Conservation (phyloP, 1,140 invertebrate genomes). For the Neodiprion virginianus region DNA sequence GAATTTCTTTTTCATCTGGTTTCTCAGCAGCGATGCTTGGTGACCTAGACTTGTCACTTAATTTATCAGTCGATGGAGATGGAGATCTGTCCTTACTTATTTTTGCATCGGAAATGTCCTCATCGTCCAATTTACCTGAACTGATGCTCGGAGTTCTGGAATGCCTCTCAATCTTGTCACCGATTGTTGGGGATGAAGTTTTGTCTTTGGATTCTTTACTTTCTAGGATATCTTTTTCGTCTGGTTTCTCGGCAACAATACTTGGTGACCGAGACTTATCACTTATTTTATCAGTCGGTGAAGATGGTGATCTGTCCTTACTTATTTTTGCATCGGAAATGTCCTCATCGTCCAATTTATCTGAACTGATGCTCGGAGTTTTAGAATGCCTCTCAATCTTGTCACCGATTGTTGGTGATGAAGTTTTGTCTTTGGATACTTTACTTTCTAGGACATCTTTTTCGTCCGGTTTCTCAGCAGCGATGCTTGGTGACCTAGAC, state of each 20-base stretch:
- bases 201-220: background rate
- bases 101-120: background rate
- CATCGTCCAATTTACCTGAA: background rate
- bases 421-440: background rate
- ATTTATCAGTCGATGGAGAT: too few species aligned
- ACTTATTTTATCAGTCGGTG: background rate
- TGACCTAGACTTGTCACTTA: background rate
- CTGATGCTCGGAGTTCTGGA: too few species aligned
- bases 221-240: constrained; percentile 17
- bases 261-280: constrained; percentile 27
- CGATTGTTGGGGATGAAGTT: constrained; percentile 22
- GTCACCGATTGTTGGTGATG: constrained; percentile 6
- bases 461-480: background rate
- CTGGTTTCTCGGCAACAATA: constrained; percentile 14
- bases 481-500: background rate
- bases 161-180: background rate
- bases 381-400: background rate
- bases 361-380: background rate
- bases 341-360: background rate
- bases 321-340: background rate
- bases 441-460: background rate
- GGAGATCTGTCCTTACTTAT: too few species aligned
- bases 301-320: background rate
- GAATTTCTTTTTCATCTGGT: background rate
- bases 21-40: constrained; percentile 3